These are phyloP conservation scores for Melikaiella ostensackeni DNA, from an alignment of 2,888 invertebrate genomes.

Conservation along the genomic window DNA sequence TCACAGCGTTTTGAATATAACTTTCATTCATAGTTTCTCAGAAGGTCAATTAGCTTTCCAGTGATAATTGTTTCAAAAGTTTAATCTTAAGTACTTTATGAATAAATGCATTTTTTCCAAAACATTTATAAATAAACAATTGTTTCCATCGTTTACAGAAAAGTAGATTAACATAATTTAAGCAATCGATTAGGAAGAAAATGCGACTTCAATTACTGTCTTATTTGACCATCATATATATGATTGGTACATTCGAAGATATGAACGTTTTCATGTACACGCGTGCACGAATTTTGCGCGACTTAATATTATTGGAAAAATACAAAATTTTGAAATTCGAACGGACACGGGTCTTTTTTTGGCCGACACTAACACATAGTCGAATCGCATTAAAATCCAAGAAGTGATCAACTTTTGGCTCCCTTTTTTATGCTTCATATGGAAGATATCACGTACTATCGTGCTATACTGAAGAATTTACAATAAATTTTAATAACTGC, in stretches of 20 bases:
- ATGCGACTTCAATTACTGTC: constrained; percentile 18
- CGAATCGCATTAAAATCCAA: constrained; percentile 36
- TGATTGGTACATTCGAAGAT: constrained; percentile 29
- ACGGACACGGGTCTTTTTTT: constrained; percentile 27
- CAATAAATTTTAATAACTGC: constrained; percentile 29
- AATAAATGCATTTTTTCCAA: neutral
- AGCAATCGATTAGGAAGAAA: neutral
- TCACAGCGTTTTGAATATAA: constrained; percentile 17
- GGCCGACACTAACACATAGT: constrained; percentile 26
- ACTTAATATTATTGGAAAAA: constrained; percentile 36
- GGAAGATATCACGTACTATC: constrained; percentile 15
- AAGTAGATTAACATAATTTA: neutral
- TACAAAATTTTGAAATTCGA: constrained; percentile 40
- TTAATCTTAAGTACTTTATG: constrained; percentile 16
- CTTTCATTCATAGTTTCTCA: constrained; percentile 13
- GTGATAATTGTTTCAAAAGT: constrained; percentile 15
- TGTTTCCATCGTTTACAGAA: neutral
- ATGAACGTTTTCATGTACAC: constrained; percentile 22
- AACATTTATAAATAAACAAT: constrained; percentile 3
- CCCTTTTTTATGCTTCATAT: constrained; percentile 11
- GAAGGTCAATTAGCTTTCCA: neutral
- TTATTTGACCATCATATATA: constrained; percentile 8
- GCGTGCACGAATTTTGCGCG: constrained; percentile 1
- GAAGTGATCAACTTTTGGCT: constrained; percentile 35
- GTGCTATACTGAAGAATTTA: constrained; percentile 21